Conservation (phyloP, 1,140 invertebrate genomes). For the Cardiocondyla obscurior region DNA sequence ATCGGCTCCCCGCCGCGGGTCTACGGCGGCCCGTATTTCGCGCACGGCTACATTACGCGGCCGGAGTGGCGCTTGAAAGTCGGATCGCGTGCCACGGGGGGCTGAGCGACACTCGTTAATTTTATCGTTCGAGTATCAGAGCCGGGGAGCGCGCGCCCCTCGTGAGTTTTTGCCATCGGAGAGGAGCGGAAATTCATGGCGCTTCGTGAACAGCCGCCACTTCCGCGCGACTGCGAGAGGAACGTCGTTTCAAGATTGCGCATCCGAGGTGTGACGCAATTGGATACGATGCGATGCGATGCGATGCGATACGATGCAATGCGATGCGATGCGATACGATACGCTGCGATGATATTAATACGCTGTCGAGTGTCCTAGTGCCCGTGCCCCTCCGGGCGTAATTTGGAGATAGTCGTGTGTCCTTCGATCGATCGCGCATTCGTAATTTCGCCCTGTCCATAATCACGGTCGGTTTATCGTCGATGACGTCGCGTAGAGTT, state of each 20-base stretch:
- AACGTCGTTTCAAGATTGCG: slow-evolving; percentile 26
- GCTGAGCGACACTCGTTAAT: slow-evolving; percentile 46
- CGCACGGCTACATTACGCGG: neutral
- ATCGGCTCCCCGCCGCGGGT: neutral
- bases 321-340: neutral
- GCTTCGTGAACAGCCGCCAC: neutral
- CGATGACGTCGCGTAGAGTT: slow-evolving; percentile 17
- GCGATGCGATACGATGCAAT: neutral
- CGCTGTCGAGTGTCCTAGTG: neutral
- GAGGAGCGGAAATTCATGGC: slow-evolving; percentile 26
- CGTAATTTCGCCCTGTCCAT: slow-evolving; percentile 25
- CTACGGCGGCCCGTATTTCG: neutral
- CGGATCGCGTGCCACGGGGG: slow-evolving; percentile 35
- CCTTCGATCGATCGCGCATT: slow-evolving; percentile 20
- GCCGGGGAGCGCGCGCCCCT: slow-evolving; percentile 5
- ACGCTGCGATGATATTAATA: slow-evolving; percentile 5
- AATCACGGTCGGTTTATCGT: slow-evolving; percentile 39
- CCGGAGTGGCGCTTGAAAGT: neutral
- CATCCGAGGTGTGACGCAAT: neutral
- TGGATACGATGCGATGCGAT: neutral
- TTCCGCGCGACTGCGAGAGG: neutral
- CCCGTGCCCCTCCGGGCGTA: neutral
- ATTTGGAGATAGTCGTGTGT: slow-evolving; percentile 20
- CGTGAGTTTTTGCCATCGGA: slow-evolving; percentile 5
- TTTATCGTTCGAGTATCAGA: slow-evolving; percentile 34